Conservation (phyloP, 2,888 invertebrate species). For the Clivina fossor region DNA sequence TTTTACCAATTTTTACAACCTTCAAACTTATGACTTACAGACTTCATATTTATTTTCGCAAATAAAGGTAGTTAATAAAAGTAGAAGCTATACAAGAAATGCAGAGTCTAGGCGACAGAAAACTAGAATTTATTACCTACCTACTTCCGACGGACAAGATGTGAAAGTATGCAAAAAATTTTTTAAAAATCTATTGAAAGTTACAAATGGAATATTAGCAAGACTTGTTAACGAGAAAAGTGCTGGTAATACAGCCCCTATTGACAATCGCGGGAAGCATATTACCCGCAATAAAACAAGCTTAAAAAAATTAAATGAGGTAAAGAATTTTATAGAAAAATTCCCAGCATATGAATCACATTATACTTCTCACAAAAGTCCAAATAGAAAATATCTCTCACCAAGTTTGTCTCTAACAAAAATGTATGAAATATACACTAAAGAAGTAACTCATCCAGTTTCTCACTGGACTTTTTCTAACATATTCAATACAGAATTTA, state of each 20-base stretch:
- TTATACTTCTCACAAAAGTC: constrained; percentile 21
- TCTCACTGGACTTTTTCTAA: constrained; percentile 18
- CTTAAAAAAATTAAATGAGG: constrained; percentile 14
- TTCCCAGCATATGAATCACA: constrained; percentile 24
- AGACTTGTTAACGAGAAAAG: background rate
- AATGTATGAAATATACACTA: constrained; percentile 20
- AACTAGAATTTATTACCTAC: constrained; percentile 1
- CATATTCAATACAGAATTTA: constrained; percentile 26
- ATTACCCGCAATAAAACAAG: constrained; percentile 14
- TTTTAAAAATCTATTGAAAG: background rate
- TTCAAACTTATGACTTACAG: background rate
- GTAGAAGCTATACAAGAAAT: background rate
- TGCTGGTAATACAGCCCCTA: background rate
- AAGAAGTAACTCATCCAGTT: constrained; percentile 13
- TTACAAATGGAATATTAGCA: background rate
- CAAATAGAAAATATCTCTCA: constrained; percentile 26
- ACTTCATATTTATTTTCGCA: constrained; percentile 3
- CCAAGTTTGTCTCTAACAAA: constrained; percentile 16
- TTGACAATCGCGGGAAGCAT: background rate
- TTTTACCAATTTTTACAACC: background rate
- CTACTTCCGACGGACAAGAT: background rate
- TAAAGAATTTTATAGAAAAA: constrained; percentile 29
- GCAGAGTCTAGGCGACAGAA: too few species aligned
- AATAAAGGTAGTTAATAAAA: constrained; percentile 1
- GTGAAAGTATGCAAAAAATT: background rate